These are phyloP conservation scores for Cydia strobilella DNA, from an alignment of 1,140 invertebrate species.

Conservation along the genomic window DNA sequence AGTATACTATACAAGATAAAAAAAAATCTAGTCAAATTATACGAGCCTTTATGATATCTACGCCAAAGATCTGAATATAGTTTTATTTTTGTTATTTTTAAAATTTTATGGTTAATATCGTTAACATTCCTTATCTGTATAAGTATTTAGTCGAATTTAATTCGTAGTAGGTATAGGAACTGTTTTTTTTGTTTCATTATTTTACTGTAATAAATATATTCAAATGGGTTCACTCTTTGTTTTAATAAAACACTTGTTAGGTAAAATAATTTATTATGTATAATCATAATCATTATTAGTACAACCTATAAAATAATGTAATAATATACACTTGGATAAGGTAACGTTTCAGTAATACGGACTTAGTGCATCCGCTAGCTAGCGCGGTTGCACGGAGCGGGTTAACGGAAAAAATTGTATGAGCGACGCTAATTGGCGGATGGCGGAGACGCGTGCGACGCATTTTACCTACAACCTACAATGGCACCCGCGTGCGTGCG, in stretches of 20 bases:
- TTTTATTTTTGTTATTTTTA: neutral
- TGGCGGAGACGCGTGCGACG: too few relatives aligned
- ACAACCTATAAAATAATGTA: conserved; percentile 23
- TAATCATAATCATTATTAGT: conserved; percentile 23
- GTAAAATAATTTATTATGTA: conserved; percentile 29
- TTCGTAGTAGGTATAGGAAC: neutral
- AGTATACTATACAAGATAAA: neutral
- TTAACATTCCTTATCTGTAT: neutral
- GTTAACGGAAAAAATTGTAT: too few relatives aligned
- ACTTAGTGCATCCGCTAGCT: too few relatives aligned
- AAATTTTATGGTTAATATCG: neutral
- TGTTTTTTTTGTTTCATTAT: neutral
- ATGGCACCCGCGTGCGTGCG: too few relatives aligned
- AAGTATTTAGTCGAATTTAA: neutral
- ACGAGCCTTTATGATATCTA: neutral
- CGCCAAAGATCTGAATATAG: neutral
- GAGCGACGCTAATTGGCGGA: too few relatives aligned
- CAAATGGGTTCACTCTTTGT: neutral
- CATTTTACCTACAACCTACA: too few relatives aligned
- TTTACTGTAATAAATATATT: conserved; percentile 9
- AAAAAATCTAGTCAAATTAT: neutral
- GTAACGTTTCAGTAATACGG: conserved; percentile 17
- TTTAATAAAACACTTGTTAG: neutral
- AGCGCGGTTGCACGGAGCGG: too few relatives aligned
- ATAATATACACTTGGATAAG: conserved; percentile 28